Evolutionary conservation across 2,888 invertebrate genomes (phyloP).

Genomic region (Eristalis intricaria): DNA sequence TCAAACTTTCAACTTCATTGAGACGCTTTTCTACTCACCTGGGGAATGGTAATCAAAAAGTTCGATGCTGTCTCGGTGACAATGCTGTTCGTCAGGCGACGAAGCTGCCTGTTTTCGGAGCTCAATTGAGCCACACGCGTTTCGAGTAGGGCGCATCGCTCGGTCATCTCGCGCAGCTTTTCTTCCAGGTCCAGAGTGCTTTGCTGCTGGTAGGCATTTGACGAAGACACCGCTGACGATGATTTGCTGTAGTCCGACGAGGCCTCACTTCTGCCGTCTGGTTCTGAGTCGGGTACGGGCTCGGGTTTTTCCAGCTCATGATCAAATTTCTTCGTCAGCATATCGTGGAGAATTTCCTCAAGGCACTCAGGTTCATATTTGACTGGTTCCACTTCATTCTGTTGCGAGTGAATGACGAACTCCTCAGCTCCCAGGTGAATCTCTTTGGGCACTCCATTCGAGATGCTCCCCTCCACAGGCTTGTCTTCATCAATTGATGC

Average conservation of each 20-base stretch:
- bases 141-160: constrained; percentile 78
- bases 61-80: constrained; percentile 74
- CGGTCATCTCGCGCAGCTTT: constrained; percentile 76
- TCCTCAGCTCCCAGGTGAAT: constrained; percentile 74
- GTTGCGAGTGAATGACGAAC: constrained; percentile 59
- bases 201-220: constrained; percentile 37
- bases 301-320: constrained; percentile 34
- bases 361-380: constrained; percentile 60
- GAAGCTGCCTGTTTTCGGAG: constrained; percentile 78
- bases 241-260: constrained; percentile 80
- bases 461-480: neutral
- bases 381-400: constrained; percentile 54
- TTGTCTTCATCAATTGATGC: constrained; percentile 73
- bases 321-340: constrained; percentile 45
- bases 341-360: constrained; percentile 32
- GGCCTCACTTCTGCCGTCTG: constrained; percentile 77
- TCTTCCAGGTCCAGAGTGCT: constrained; percentile 74
- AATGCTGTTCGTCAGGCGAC: constrained; percentile 77
- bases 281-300: constrained; percentile 40
- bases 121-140: constrained; percentile 79
- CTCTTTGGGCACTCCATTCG: constrained; percentile 73
- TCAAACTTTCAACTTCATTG: neutral
- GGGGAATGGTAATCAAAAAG: constrained; percentile 80
- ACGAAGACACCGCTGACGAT: constrained; percentile 75
- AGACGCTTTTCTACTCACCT: constrained; percentile 56